These are phyloP conservation scores for Leptobrachium ailaonicum DNA, from an alignment of 2,113 vertebrate genomes.

Conservation along the genomic window DNA sequence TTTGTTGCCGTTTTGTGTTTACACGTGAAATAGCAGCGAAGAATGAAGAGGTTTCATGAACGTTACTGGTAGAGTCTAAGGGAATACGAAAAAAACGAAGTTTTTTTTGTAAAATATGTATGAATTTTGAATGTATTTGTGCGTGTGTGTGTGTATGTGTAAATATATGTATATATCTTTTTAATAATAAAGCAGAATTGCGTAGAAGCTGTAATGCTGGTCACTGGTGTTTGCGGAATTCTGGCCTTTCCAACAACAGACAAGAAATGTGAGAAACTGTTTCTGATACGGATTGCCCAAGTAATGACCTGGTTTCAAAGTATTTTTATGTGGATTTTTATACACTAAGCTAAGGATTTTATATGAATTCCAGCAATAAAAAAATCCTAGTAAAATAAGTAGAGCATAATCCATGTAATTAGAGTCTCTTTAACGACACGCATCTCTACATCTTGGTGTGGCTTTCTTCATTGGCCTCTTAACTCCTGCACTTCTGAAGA, in stretches of 20 bases:
- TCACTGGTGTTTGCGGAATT: not conserved
- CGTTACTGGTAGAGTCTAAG: too few relatives aligned
- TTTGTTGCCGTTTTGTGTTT: too few relatives aligned
- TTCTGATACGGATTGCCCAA: conserved; percentile 30
- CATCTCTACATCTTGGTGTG: conserved; percentile 32
- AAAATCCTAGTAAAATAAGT: conserved; percentile 39
- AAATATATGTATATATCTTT: too few relatives aligned
- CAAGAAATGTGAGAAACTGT: not conserved
- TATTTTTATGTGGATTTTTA: conserved; percentile 33
- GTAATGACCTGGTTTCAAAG: conserved; percentile 29
- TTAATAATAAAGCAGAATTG: not conserved
- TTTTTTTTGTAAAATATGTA: too few relatives aligned
- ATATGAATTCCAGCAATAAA: conserved; percentile 45
- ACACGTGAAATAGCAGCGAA: too few relatives aligned
- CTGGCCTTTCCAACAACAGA: not conserved
- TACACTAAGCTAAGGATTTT: conserved; percentile 35
- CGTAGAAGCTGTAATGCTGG: not conserved
- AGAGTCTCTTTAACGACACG: conserved; percentile 27
- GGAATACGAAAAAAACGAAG: too few relatives aligned
- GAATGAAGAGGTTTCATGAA: too few relatives aligned
- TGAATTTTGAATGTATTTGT: too few relatives aligned
- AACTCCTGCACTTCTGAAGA: conserved; percentile 3
- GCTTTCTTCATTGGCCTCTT: conserved; percentile 7
- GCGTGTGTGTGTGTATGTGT: too few relatives aligned
- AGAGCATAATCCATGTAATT: conserved; percentile 35